Evolutionary conservation across 2,113 vertebrate species (phyloP).

Genomic region (Ciconia stormi): DNA sequence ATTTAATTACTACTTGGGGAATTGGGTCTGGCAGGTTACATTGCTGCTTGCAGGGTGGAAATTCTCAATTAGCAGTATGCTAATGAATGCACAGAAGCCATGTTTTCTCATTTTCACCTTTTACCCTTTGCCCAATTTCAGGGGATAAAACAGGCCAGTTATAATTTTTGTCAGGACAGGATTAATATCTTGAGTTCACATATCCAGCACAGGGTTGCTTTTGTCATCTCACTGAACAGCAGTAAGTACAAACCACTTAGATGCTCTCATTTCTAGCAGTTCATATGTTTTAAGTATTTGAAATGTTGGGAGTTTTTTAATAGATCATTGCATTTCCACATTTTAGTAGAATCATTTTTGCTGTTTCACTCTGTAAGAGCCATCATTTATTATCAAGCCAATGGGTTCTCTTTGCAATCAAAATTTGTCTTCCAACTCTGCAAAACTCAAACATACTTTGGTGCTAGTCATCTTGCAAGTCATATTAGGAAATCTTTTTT

Average conservation of each 20-base stretch:
- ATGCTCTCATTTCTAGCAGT: neutral
- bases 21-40: slow-evolving; percentile 10
- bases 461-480: neutral
- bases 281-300: neutral
- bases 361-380: neutral
- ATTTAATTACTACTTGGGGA: slow-evolving; percentile 55
- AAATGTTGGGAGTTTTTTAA: neutral
- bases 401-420: neutral
- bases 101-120: slow-evolving; percentile 52
- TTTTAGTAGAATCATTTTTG: neutral
- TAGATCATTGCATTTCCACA: neutral
- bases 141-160: neutral
- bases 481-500: neutral
- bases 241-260: neutral
- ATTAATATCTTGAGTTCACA: slow-evolving; percentile 26
- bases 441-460: neutral
- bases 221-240: neutral
- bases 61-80: slow-evolving; percentile 46
- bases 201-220: neutral
- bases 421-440: neutral
- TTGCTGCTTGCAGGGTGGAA: neutral
- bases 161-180: neutral
- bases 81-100: slow-evolving; percentile 26
- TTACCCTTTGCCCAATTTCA: slow-evolving; percentile 30
- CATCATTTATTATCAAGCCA: neutral